These are phyloP conservation scores for Drosophila paracracens DNA, from an alignment of 2,888 invertebrate species.

Conservation along the genomic window DNA sequence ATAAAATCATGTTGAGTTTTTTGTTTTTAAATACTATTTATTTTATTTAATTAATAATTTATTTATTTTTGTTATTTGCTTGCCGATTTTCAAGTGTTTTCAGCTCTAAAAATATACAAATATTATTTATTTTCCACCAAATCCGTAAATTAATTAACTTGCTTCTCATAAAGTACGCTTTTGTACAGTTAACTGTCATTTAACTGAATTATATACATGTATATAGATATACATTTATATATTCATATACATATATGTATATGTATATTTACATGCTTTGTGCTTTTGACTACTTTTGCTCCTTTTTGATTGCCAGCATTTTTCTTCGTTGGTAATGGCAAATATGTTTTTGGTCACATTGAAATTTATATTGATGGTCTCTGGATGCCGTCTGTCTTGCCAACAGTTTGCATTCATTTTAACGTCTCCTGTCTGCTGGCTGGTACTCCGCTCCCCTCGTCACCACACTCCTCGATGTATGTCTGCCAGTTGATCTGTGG, in stretches of 20 bases:
- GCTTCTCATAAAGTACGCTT: background rate
- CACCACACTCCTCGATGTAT: background rate
- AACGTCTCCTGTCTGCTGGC: constrained; percentile 18
- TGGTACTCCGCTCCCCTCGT: too few species aligned
- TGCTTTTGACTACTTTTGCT: constrained; percentile 1
- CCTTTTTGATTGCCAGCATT: constrained; percentile 39
- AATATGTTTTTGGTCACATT: constrained; percentile 69
- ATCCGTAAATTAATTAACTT: background rate
- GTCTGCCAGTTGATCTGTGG: constrained; percentile 49
- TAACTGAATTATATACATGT: constrained; percentile 16
- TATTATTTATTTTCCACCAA: background rate
- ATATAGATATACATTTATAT: background rate
- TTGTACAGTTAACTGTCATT: constrained; percentile 3
- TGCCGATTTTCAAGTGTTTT: background rate
- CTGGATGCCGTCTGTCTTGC: constrained; percentile 56
- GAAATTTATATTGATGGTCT: constrained; percentile 74
- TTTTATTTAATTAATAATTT: background rate
- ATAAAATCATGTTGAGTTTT: background rate
- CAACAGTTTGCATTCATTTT: constrained; percentile 74
- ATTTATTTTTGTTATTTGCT: background rate
- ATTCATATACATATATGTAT: background rate
- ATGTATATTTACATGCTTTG: background rate
- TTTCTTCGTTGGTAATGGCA: constrained; percentile 54
- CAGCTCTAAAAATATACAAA: background rate
- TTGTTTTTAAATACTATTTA: background rate